Evolutionary conservation across 2,888 invertebrate species (phyloP).

Genomic region (Gymnoscelis rufifasciata): DNA sequence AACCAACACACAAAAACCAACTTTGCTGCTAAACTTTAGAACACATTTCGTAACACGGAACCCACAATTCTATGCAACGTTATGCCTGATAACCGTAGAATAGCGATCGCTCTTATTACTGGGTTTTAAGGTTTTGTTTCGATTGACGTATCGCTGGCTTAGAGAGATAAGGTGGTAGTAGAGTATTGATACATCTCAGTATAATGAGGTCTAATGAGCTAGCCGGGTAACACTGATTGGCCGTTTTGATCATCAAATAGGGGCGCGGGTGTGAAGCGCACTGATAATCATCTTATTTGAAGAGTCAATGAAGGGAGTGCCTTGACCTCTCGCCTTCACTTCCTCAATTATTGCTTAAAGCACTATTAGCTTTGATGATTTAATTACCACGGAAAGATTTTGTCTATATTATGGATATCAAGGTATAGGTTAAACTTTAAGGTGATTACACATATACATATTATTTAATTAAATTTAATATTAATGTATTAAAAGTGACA

Average conservation of each 20-base stretch:
- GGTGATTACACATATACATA: too few species aligned
- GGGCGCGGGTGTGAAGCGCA: slow-evolving; percentile 28
- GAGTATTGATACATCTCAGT: slow-evolving; percentile 43
- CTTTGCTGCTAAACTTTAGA: slow-evolving; percentile 25
- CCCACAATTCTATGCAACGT: slow-evolving; percentile 24
- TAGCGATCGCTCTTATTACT: not conserved
- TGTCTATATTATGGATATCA: not conserved
- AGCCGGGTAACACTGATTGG: slow-evolving; percentile 44
- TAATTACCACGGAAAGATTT: not conserved
- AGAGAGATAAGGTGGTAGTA: slow-evolving; percentile 23
- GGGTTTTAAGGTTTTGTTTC: slow-evolving; percentile 18
- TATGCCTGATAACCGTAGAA: slow-evolving; percentile 6
- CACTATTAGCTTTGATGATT: slow-evolving; percentile 1
- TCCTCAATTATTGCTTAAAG: slow-evolving; percentile 9
- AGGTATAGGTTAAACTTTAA: too few species aligned
- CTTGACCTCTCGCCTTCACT: slow-evolving; percentile 20
- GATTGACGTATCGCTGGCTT: not conserved
- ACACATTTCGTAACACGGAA: slow-evolving; percentile 26
- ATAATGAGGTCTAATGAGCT: slow-evolving; percentile 47
- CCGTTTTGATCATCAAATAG: slow-evolving; percentile 37
- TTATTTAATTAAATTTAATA: too few species aligned
- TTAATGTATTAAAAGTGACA: too few species aligned
- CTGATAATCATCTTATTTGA: slow-evolving; percentile 27
- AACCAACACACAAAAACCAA: slow-evolving; percentile 36
- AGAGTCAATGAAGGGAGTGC: slow-evolving; percentile 23